Evolutionary conservation across 2,888 invertebrate species (phyloP).

Genomic region (Caenorhabditis becei): DNA sequence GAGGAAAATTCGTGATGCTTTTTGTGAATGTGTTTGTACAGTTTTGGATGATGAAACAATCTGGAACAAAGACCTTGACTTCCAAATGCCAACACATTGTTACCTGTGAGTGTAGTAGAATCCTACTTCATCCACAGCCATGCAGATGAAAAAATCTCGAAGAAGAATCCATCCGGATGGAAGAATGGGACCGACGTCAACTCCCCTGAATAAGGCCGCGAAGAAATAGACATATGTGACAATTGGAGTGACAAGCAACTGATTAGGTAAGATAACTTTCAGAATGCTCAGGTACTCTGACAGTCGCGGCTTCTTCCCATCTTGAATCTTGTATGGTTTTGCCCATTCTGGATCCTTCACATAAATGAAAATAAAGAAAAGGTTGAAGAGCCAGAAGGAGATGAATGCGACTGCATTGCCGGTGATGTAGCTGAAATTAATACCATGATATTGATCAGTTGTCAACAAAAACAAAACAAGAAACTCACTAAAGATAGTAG

Average conservation of each 20-base stretch:
- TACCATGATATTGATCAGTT: too few species aligned
- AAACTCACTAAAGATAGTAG: slow-evolving; percentile 52
- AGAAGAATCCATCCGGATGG: slow-evolving; percentile 41
- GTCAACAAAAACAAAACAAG: background rate
- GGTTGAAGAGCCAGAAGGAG: slow-evolving; percentile 60
- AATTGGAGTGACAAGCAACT: slow-evolving; percentile 49
- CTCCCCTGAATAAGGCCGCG: slow-evolving; percentile 40
- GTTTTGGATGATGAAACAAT: slow-evolving; percentile 87
- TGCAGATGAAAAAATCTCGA: slow-evolving; percentile 86
- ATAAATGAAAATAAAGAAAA: slow-evolving; percentile 88
- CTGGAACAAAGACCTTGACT: slow-evolving; percentile 82
- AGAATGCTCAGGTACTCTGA: slow-evolving; percentile 39
- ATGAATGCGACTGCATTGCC: slow-evolving; percentile 45
- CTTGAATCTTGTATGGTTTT: slow-evolving; percentile 89
- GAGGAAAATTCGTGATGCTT: slow-evolving; percentile 92
- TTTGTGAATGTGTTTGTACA: slow-evolving; percentile 91
- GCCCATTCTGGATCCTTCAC: slow-evolving; percentile 87
- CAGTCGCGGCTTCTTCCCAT: slow-evolving; percentile 85
- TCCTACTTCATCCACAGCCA: slow-evolving; percentile 88
- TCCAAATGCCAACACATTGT: background rate
- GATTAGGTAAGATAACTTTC: slow-evolving; percentile 46
- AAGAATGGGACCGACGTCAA: slow-evolving; percentile 33
- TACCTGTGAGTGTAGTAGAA: slow-evolving; percentile 92
- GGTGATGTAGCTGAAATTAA: slow-evolving; percentile 53
- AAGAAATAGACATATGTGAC: slow-evolving; percentile 43